Evolutionary conservation across 2,888 invertebrate genomes (phyloP), one percentile per base, ranked within the genome.

Genomic region (Lasioglossum marginatum): DNA sequence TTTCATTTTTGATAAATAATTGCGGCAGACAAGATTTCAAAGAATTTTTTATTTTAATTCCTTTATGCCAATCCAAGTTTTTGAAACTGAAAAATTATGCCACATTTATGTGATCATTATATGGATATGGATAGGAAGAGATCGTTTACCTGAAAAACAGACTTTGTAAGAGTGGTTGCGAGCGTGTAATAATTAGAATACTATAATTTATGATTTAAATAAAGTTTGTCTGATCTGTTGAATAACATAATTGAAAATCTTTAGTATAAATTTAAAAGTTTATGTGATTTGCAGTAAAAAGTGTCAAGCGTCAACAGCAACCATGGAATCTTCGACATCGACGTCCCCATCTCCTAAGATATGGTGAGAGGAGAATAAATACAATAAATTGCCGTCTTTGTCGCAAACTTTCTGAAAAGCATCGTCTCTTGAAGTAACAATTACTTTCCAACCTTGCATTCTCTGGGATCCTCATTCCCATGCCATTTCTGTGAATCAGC

Each of bases 261-360:
- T 16, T 31, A 19, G 31, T 19, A 19, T 37, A 34, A 23, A 23
- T 37, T 66, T 66, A 66, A 63, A 27, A 12, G 23, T 60, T 63
- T 16, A 57, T 71, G 10, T 77, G 4, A 70, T 23, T 88, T 83
- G 4, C 74, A 91, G 89, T 74, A 85, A 91, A 74, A 91, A 75
- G 34, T 87, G 87, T 27, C 87, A 85, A 34, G 63, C 48, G 12
- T 77, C 82, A n/a, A 81, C 57, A 16, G 48, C 31, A 10, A 73
- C 71, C 5, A 66, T 66, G 23, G 82, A 87, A 77, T 82, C 43
- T 82, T 78, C 82, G 12, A 81, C 88, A 60, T 87, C 82, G 34
- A 75, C 71, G 43, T 23, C 23, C 37, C 12, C 52, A n/a, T 31
- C 63, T 31, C 45, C 37, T 48, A 83, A 72, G 63, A 60, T 52